phyloP scores from a whole-genome alignment of 2,113 vertebrate species.

The Piliocolobus tephrosceles region DNA sequence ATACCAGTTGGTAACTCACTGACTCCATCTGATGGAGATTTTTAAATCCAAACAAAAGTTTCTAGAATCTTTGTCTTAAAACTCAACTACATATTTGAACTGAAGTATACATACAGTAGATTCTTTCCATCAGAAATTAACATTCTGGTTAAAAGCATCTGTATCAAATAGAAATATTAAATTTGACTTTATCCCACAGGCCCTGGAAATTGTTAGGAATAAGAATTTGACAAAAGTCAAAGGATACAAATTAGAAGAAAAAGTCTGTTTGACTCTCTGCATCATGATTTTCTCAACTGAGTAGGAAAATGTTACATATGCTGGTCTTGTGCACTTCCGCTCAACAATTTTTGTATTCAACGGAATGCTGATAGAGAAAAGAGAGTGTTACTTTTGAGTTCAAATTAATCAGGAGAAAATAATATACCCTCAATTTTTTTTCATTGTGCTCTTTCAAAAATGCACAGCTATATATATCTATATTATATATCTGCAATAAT shows the following conservation, averaged over 20 bases:
- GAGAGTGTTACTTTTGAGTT: slow-evolving; percentile 22
- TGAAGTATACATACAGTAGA: not conserved
- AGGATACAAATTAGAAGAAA: slow-evolving; percentile 24
- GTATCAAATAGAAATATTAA: slow-evolving; percentile 45
- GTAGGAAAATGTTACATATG: not conserved
- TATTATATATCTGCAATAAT: not conserved
- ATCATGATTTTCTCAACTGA: slow-evolving; percentile 23
- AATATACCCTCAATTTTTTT: not conserved
- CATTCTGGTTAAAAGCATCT: not conserved
- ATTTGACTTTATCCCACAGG: not conserved
- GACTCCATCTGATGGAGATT: not conserved
- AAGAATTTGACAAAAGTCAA: slow-evolving; percentile 38
- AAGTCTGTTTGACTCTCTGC: not conserved
- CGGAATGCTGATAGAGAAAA: not conserved
- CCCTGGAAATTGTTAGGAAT: slow-evolving; percentile 9
- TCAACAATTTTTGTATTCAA: not conserved
- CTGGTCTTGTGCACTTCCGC: not conserved
- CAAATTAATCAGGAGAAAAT: slow-evolving; percentile 25
- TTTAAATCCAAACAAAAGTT: not conserved
- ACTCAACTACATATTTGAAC: not conserved
- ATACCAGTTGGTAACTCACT: not conserved
- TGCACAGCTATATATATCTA: not conserved
- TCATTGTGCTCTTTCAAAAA: slow-evolving; percentile 18
- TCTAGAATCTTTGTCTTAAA: slow-evolving; percentile 4
- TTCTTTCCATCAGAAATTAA: slow-evolving; percentile 18